Conservation (phyloP, 64 coral and sea anemone genomes). For the Actinia equina region DNA sequence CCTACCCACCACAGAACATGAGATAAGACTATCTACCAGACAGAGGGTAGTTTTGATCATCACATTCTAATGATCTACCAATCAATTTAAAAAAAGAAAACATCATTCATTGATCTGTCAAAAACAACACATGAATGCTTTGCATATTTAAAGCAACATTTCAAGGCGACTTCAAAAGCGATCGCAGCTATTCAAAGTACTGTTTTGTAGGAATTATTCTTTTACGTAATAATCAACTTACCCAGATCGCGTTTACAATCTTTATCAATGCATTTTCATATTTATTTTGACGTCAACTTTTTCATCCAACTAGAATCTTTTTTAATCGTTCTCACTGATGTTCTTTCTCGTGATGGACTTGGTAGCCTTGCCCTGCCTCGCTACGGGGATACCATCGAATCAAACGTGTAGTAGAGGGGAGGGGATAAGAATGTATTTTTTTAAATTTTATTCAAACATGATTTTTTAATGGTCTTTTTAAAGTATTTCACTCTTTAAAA, state of each 20-base stretch:
- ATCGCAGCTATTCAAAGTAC: background rate
- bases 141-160: background rate
- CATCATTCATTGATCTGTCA: background rate
- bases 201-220: background rate
- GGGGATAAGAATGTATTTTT: too few species aligned
- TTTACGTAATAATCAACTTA: background rate
- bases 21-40: too few species aligned
- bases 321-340: background rate
- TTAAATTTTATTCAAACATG: background rate
- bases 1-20: too few species aligned
- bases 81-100: background rate
- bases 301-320: background rate
- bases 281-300: background rate
- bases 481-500: too few species aligned
- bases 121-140: background rate
- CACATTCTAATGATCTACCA: too few species aligned
- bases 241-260: background rate
- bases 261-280: background rate
- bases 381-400: background rate
- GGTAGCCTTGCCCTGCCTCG: background rate
- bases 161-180: background rate
- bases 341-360: slow-evolving; percentile 7
- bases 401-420: background rate
- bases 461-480: too few species aligned
- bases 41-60: too few species aligned